Conservation (phyloP, 2,113 vertebrate genomes). For the Muntiacus muntjak region DNA sequence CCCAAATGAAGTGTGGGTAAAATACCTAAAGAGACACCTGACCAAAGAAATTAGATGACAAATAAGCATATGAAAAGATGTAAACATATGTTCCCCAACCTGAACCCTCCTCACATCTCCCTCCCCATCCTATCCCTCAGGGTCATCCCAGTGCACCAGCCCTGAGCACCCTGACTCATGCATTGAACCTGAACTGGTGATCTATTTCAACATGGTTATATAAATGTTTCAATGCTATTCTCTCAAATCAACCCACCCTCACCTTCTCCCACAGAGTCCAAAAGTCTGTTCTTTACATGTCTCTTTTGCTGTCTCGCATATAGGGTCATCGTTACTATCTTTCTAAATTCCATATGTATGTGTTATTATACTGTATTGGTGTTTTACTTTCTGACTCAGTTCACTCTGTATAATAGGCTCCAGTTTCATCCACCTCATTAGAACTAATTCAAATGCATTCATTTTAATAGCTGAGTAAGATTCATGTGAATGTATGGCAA, state of each 20-base stretch:
- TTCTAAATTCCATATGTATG: background rate
- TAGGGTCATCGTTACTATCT: background rate
- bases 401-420: background rate
- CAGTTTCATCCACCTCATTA: background rate
- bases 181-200: background rate
- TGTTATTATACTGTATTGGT: rapidly evolving
- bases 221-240: background rate
- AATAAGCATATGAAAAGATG: background rate
- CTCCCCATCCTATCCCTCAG: background rate
- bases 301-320: background rate
- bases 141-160: background rate
- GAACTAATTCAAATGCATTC: background rate
- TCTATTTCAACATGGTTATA: background rate
- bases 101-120: background rate
- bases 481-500: background rate
- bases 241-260: background rate
- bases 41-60: background rate
- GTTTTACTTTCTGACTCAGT: background rate
- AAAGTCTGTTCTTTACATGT: background rate
- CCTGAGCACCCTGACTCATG: background rate
- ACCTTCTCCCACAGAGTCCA: background rate
- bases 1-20: background rate
- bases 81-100: background rate
- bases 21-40: background rate
- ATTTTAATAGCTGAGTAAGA: background rate